Percentiles rank a stretch among this genome's conserved stretches.
Conservation (phyloP, 1,140 invertebrate genomes). For the Hyposmocoma kahamanoa region DNA sequence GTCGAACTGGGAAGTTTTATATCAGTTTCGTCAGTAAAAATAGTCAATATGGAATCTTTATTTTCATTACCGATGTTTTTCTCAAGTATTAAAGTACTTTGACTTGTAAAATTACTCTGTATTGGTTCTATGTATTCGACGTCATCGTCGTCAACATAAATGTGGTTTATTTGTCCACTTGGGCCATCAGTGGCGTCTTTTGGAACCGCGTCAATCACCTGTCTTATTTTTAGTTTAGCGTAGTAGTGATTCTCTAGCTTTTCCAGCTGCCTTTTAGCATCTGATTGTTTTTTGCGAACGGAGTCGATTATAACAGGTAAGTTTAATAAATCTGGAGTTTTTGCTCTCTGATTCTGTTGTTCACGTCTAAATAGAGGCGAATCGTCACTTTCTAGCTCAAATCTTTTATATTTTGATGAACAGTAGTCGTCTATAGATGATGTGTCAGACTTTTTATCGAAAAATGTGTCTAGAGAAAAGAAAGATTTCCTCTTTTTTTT, state of each 20-base stretch:
- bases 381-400: constrained; percentile 68
- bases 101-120: constrained; percentile 61
- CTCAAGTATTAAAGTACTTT: constrained; percentile 60
- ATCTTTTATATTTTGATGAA: constrained; percentile 70
- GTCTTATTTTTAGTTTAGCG: constrained; percentile 52
- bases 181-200: constrained; percentile 56
- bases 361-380: constrained; percentile 58
- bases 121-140: constrained; percentile 68
- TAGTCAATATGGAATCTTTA: constrained; percentile 51
- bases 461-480: constrained; percentile 68
- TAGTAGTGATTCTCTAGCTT: constrained; percentile 70
- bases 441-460: constrained; percentile 67
- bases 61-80: constrained; percentile 42
- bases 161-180: constrained; percentile 54
- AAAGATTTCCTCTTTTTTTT: constrained; percentile 71
- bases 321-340: constrained; percentile 64
- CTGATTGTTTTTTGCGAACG: constrained; percentile 56
- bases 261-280: constrained; percentile 61
- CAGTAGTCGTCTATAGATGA: constrained; percentile 70
- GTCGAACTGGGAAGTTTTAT: constrained; percentile 60
- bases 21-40: constrained; percentile 59
- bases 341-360: constrained; percentile 31
- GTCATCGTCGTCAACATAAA: constrained; percentile 56
- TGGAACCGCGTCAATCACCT: constrained; percentile 61
- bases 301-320: constrained; percentile 63